These are phyloP conservation scores for Cryptoblepharus egeriae DNA, from an alignment of 2,797 vertebrate species.

Conservation along the genomic window DNA sequence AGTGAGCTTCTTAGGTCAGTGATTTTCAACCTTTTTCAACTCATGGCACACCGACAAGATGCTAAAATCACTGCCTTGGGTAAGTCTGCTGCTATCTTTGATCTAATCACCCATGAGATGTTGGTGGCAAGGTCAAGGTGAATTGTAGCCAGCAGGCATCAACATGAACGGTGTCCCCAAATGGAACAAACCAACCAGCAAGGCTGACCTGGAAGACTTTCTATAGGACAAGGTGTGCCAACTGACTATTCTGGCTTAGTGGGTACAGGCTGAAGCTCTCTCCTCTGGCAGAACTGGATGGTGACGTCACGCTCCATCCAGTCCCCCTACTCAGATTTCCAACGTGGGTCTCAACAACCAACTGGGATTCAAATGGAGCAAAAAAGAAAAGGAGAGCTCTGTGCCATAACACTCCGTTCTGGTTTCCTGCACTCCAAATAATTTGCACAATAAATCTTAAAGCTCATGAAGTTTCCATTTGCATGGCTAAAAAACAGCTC, in stretches of 20 bases:
- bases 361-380: not conserved
- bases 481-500: slow-evolving; percentile 1
- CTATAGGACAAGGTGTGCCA: not conserved
- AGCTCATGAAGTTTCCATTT: not conserved
- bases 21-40: too few species aligned
- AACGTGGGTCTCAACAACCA: not conserved
- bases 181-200: not conserved
- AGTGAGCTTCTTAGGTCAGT: too few species aligned
- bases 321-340: not conserved
- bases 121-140: too few species aligned
- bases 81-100: too few species aligned
- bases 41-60: too few species aligned
- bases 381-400: not conserved
- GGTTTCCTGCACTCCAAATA: not conserved
- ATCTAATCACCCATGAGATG: too few species aligned
- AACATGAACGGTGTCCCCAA: too few species aligned
- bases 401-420: not conserved
- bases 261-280: not conserved
- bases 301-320: fast-evolving
- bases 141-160: not conserved
- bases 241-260: not conserved
- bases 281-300: not conserved
- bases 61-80: too few species aligned
- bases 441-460: slow-evolving; percentile 14
- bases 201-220: not conserved